Evolutionary conservation across 1,140 invertebrate genomes (phyloP), one percentile per base, ranked within the genome.

Genomic region (Cheumatopsyche charites): DNA sequence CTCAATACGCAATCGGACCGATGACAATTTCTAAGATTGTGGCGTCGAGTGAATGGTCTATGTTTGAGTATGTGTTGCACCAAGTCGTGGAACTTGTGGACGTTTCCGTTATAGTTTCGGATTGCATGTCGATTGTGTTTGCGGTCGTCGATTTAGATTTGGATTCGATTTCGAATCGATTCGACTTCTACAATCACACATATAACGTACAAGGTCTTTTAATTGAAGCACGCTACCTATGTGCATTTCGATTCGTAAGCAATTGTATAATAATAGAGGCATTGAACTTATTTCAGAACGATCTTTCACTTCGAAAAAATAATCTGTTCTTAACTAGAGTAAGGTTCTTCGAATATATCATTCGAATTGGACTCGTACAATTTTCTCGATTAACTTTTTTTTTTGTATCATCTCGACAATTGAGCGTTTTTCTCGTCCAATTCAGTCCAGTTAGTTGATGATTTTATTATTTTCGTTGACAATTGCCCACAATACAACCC

Each of bases 71-170:
- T n/a, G n/a, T n/a, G n/a, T n/a, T n/a, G n/a, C n/a, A n/a, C n/a
- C n/a, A n/a, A n/a, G n/a, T 42, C 41, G 41, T 42, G 5, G 11
- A n/a, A n/a, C n/a, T n/a, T 45, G 43, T 15, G 11, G 43, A n/a
- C 17, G 45, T 52, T 52, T 52, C 47, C 47, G 47, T 52, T 52
- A 52, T 52, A 13, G 19, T 9, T 52, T 52, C 1, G 47, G 7
- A 52, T 52, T 52, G 47, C 47, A 52, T 52, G 47, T 52, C 47
- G 47, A 52, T 19, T 52, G 6, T 52, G 47, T n/a, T n/a, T n/a
- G 47, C 19, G 19, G 13, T 52, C 15, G 47, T 52, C 3, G 29
- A 36, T 36, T 36, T 36, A 3, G 29, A 36, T 36, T 36, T 9
- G 3, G 29, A 36, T 9, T 36, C 29, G 29, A n/a, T n/a, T 36